Evolutionary conservation across 2,113 vertebrate genomes (phyloP).

Genomic region (Upupa epops): DNA sequence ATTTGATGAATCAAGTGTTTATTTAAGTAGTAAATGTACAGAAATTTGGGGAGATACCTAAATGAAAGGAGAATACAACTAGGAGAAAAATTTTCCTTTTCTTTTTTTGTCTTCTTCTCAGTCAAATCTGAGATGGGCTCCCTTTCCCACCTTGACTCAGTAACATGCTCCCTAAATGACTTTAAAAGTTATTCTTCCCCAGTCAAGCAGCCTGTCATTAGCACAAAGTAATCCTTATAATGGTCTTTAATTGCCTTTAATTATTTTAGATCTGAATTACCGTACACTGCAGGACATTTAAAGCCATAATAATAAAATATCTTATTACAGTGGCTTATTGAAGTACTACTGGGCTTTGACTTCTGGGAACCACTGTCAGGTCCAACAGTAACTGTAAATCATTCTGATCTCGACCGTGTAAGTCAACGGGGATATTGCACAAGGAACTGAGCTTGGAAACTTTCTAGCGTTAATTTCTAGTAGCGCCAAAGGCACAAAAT

Average conservation of each 20-base stretch:
- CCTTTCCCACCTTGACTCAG: not conserved
- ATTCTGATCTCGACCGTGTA: slow-evolving; percentile 20
- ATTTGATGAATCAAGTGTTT: not conserved
- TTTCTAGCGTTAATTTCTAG: slow-evolving; percentile 24
- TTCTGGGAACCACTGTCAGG: slow-evolving; percentile 61
- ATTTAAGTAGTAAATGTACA: not conserved
- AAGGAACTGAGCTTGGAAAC: slow-evolving; percentile 37
- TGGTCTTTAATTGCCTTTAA: slow-evolving; percentile 74
- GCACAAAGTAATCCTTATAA: slow-evolving; percentile 69
- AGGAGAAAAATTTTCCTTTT: not conserved
- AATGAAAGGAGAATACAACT: not conserved
- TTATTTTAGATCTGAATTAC: slow-evolving; percentile 76
- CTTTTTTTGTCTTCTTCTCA: not conserved
- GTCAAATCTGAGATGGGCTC: not conserved
- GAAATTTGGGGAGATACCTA: not conserved
- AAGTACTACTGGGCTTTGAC: slow-evolving; percentile 42
- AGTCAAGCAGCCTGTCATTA: slow-evolving; percentile 59
- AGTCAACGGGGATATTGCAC: not conserved
- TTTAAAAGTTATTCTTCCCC: slow-evolving; percentile 49
- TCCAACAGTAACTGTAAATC: slow-evolving; percentile 59
- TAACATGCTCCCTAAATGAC: slow-evolving; percentile 15
- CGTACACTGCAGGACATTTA: slow-evolving; percentile 67
- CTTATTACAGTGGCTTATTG: slow-evolving; percentile 65
- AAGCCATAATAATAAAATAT: slow-evolving; percentile 72
- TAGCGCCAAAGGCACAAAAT: not conserved